phyloP scores from a whole-genome alignment of 1,140 invertebrate genomes.

The Leptonema lineaticorne region DNA sequence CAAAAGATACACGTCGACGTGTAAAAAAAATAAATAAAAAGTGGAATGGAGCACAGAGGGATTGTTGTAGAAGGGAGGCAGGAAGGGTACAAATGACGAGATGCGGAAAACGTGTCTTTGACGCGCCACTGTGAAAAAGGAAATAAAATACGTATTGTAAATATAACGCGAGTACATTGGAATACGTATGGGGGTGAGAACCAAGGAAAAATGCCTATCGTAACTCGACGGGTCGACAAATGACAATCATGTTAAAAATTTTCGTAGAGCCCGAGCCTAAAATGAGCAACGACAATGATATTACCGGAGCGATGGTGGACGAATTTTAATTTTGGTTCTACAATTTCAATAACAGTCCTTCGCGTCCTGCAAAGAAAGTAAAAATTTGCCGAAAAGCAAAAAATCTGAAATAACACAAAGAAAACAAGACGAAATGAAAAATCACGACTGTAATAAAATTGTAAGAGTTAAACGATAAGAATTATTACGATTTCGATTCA shows the following conservation, averaged over 20 bases:
- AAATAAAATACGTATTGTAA: background rate
- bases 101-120: background rate
- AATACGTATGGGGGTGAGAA: too few species aligned
- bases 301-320: background rate
- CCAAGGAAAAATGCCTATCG: too few species aligned
- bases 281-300: background rate
- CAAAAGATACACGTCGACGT: background rate
- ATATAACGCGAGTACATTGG: background rate
- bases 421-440: background rate
- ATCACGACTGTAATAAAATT: too few species aligned
- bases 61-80: too few species aligned
- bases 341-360: slow-evolving; percentile 5
- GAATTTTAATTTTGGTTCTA: slow-evolving; percentile 9
- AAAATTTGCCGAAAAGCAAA: background rate
- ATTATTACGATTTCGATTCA: too few species aligned
- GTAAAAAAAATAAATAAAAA: too few species aligned
- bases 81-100: background rate
- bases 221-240: background rate
- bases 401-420: background rate
- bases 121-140: background rate
- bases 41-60: too few species aligned
- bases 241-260: background rate
- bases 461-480: too few species aligned
- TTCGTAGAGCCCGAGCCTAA: background rate
- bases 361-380: too few species aligned